Evolutionary conservation across 2,888 invertebrate species (phyloP).

Genomic region (Ecdyonurus torrentis): DNA sequence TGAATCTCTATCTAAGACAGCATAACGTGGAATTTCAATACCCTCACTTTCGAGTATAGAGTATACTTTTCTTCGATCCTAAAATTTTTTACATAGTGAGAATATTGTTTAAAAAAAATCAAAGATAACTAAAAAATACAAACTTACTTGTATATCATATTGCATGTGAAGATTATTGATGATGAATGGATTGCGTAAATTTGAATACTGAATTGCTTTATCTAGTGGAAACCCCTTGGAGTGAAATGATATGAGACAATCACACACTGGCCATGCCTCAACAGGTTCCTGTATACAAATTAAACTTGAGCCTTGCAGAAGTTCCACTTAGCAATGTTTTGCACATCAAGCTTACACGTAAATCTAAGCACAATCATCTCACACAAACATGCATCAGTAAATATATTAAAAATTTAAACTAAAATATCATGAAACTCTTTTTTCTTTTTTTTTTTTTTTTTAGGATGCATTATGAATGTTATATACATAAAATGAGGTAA

Average conservation of each 20-base stretch:
- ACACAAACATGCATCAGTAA: too few species aligned
- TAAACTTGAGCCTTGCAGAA: not conserved
- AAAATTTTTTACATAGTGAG: constrained; percentile 17
- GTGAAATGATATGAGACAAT: constrained; percentile 96
- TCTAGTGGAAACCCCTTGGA: constrained; percentile 97
- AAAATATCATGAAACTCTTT: too few species aligned
- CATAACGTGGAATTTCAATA: constrained; percentile 95
- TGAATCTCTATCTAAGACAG: constrained; percentile 87
- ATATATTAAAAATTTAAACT: too few species aligned
- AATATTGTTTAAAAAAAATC: too few species aligned
- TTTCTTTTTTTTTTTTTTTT: too few species aligned
- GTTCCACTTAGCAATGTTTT: not conserved
- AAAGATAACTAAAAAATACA: constrained; percentile 1
- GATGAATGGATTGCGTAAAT: constrained; percentile 83
- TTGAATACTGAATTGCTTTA: constrained; percentile 93
- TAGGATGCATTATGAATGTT: too few species aligned
- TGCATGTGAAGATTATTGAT: constrained; percentile 98
- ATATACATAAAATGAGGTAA: too few species aligned
- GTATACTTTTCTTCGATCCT: constrained; percentile 89
- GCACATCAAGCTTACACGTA: not conserved
- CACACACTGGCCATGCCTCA: constrained; percentile 95
- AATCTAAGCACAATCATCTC: not conserved
- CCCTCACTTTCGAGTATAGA: constrained; percentile 84
- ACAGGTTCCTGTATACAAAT: constrained; percentile 56
- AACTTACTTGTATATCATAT: constrained; percentile 77